Conservation (phyloP, 2,113 vertebrate species). For the Pluvialis apricaria region DNA sequence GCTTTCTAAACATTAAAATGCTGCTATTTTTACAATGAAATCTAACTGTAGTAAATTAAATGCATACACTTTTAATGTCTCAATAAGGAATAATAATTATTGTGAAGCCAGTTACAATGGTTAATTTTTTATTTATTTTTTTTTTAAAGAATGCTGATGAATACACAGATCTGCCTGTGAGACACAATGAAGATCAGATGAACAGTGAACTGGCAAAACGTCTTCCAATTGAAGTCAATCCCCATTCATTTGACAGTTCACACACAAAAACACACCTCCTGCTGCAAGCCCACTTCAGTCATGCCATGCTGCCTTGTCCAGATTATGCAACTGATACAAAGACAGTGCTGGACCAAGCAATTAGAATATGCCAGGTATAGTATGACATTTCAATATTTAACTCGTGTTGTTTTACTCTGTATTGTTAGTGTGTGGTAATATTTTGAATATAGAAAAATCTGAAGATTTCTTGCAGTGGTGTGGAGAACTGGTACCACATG, state of each 20-base stretch:
- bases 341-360: slow-evolving; percentile 93
- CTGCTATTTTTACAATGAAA: not conserved
- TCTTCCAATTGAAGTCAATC: slow-evolving; percentile 91
- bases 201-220: slow-evolving; percentile 90
- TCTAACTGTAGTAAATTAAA: not conserved
- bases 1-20: not conserved
- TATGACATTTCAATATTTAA: not conserved
- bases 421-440: not conserved
- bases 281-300: slow-evolving; percentile 94
- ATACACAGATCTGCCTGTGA: slow-evolving; percentile 92
- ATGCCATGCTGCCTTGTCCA: slow-evolving; percentile 85
- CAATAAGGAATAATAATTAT: not conserved
- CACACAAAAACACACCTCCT: slow-evolving; percentile 96
- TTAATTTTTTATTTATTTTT: not conserved
- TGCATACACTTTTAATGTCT: not conserved
- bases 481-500: not conserved
- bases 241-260: slow-evolving; percentile 92
- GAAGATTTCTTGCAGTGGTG: not conserved
- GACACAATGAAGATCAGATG: slow-evolving; percentile 98
- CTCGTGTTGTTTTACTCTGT: not conserved
- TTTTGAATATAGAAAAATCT: not conserved
- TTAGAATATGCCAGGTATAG: slow-evolving; percentile 93
- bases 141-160: slow-evolving; percentile 89
- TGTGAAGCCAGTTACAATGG: not conserved
- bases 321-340: slow-evolving; percentile 96